Base-by-base conservation (phyloP, 2,113 vertebrate species). In the Oplegnathus fasciatus region DNA sequence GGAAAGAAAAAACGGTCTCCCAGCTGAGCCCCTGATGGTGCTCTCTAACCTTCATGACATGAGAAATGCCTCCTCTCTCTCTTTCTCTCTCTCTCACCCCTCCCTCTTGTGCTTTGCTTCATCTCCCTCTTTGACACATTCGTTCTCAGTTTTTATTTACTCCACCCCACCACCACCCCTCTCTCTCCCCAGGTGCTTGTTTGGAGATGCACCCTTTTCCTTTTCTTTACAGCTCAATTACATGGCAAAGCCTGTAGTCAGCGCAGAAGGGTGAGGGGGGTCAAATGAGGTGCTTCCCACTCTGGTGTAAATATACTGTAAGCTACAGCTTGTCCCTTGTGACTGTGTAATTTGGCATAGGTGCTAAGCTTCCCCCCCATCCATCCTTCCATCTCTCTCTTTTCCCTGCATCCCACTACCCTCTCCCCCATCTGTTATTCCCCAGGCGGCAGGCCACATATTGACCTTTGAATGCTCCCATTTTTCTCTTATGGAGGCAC, bases 391-490 rank as follows among this genome's bases (percentile, higher is more conserved):
- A 57, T 81, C 73, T 58, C 78, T 69, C 57, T 50, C 55, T 57
- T 54, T 6, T 44, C 54, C 18, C 37, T 67, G 52, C 46, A 32
- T 75, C 50, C 58, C 44, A 11, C 72, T 30, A 0, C 11, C 57
- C 62, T 28, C 26, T 9, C 61, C 62, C 48, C 18, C 42, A 13
- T 28, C 42, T 68, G 55, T 61, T 75, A 77, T 90, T 91, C 85
- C 86, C 85, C 30, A 80, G 65, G 66, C 62, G 48, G 57, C 65
- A 83, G 76, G 78, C 64, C 76, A 61, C 70, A 65, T 70, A 84
- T 88, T 89, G 80, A 89, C 87, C 73, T 82, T 88, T 87, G 69
- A 65, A 78, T 75, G 71, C 64, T 75, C 60, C 77, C 30, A 20
- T 79, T 78, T 83, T 58, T 44, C 34, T 71, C 62, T 71, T 60